Conservation (phyloP, 2,888 invertebrate genomes). For the Bruchidius siliquastri region DNA sequence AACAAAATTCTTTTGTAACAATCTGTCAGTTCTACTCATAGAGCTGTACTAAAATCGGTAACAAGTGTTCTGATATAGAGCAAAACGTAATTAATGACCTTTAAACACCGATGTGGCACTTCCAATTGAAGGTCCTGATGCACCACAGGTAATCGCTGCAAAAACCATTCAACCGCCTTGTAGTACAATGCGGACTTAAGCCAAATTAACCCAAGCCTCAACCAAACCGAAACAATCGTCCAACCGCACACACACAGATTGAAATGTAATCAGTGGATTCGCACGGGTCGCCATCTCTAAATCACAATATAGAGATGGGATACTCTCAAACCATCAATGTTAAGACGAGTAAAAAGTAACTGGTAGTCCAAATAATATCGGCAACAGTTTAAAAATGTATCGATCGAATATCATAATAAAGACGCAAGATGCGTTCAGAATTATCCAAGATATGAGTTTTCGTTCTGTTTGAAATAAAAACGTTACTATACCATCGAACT, state of each 20-base stretch:
- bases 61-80: background rate
- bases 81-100: background rate
- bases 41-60: background rate
- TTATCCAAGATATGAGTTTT: too few relatives aligned
- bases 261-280: background rate
- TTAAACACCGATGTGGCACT: conserved; percentile 33
- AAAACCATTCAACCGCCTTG: conserved; percentile 38
- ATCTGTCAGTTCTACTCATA: too few relatives aligned
- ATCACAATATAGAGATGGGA: background rate
- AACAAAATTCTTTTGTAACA: too few relatives aligned
- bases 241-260: background rate
- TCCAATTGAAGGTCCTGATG: conserved; percentile 59
- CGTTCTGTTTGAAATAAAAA: too few relatives aligned
- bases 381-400: too few relatives aligned
- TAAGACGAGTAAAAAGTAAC: too few relatives aligned
- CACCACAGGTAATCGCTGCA: conserved; percentile 56
- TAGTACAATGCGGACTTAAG: background rate
- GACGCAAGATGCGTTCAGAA: too few relatives aligned
- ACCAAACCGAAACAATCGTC: background rate
- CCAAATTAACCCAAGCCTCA: background rate
- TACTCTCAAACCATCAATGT: background rate
- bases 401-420: too few relatives aligned
- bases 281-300: background rate
- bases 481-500: too few relatives aligned
- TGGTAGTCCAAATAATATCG: too few relatives aligned